Evolutionary conservation across 2,113 vertebrate genomes (phyloP).

Genomic region (Trichomycterus rosablanca): DNA sequence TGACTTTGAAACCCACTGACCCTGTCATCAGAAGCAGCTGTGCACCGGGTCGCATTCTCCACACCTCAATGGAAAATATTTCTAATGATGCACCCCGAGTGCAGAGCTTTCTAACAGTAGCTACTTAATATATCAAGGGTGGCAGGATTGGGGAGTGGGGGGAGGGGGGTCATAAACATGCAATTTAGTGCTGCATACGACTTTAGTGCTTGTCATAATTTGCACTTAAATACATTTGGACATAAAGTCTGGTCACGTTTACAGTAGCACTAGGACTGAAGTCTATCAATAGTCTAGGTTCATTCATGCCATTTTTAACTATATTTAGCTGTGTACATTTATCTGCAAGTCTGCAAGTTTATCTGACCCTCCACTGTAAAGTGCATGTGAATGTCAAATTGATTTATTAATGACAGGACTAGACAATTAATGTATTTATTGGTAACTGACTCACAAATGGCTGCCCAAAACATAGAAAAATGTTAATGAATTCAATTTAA

Average conservation of each 20-base stretch:
- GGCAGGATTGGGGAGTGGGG: no score
- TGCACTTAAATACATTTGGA: background rate
- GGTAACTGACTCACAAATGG: no score
- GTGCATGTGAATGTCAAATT: background rate
- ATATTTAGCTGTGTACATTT: conserved; percentile 34
- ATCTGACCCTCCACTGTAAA: background rate
- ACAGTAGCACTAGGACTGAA: conserved; percentile 38
- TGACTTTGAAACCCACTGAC: conserved; percentile 4
- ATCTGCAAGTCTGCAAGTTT: conserved; percentile 11
- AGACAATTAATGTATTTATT: no score
- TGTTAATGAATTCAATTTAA: no score
- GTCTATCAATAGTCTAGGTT: conserved; percentile 20
- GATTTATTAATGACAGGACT: no score
- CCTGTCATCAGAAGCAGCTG: conserved; percentile 3
- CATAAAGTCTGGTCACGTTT: background rate
- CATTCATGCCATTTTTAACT: conserved; percentile 17
- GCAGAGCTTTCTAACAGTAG: background rate
- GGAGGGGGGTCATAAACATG: no score
- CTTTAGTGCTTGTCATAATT: background rate
- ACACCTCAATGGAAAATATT: conserved; percentile 4
- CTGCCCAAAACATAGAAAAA: no score
- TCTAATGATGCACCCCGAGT: background rate
- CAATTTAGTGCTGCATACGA: no score
- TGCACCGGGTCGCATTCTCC: conserved; percentile 3
- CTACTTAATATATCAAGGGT: no score